These are phyloP conservation scores for Mastomys coucha DNA, from an alignment of 2,113 vertebrate species.

Conservation along the genomic window DNA sequence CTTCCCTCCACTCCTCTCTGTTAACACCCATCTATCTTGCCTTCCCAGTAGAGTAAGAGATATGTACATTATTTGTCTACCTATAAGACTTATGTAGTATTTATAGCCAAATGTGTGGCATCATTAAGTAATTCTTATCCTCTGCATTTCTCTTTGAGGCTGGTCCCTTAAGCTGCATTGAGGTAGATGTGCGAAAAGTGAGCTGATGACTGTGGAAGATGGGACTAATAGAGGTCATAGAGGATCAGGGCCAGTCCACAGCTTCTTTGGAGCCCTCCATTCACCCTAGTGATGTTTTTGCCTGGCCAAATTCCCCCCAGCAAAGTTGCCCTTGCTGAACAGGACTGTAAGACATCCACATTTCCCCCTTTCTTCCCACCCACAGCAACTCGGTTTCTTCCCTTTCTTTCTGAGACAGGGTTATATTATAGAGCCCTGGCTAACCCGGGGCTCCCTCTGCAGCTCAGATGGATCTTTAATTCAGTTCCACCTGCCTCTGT, in stretches of 20 bases:
- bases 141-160: constrained; percentile 22
- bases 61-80: neutral
- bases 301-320: neutral
- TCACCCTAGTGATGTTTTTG: neutral
- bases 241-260: neutral
- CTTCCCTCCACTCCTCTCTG: neutral
- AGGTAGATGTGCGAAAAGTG: neutral
- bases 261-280: neutral
- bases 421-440: neutral
- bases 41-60: constrained; percentile 6
- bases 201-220: neutral
- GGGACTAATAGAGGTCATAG: neutral
- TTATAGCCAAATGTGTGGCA: neutral
- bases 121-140: neutral
- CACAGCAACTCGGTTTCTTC: constrained; percentile 13
- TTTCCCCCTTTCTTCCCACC: neutral
- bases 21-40: neutral
- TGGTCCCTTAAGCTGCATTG: neutral
- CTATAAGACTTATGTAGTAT: neutral
- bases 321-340: neutral
- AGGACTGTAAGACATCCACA: neutral
- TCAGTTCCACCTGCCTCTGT: neutral
- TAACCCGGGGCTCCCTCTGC: neutral
- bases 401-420: neutral
- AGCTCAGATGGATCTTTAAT: neutral